Evolutionary conservation across 2,113 vertebrate genomes (phyloP).

Genomic region (Nibea albiflora): DNA sequence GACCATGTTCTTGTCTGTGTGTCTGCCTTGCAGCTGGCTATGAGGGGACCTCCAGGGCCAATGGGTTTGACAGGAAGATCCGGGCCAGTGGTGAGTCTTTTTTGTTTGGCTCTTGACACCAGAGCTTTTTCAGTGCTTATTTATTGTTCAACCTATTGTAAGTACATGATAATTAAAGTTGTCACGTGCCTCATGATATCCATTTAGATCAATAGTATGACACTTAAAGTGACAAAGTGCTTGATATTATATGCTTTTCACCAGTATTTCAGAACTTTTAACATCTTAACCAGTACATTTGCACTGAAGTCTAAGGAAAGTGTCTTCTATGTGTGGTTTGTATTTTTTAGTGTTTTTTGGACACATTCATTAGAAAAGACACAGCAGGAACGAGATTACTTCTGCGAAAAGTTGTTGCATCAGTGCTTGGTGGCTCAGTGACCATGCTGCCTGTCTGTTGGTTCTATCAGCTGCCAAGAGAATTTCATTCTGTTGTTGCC

Average conservation of each 20-base stretch:
- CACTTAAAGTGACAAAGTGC: neutral
- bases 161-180: neutral
- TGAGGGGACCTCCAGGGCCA: constrained; percentile 95
- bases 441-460: constrained; percentile 23
- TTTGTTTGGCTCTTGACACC: neutral
- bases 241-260: neutral
- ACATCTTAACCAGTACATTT: neutral
- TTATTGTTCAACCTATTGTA: neutral
- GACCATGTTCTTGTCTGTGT: constrained; percentile 36
- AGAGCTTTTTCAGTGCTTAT: neutral
- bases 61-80: constrained; percentile 99
- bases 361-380: neutral
- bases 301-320: neutral
- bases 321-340: neutral
- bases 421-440: constrained; percentile 15
- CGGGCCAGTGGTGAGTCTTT: constrained; percentile 94
- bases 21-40: constrained; percentile 89
- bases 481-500: constrained; percentile 28
- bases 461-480: constrained; percentile 52
- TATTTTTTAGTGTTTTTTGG: neutral
- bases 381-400: neutral
- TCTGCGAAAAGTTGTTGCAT: constrained; percentile 18
- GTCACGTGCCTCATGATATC: neutral
- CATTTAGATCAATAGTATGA: neutral
- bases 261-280: neutral